Percentiles rank a stretch among this genome's conserved stretches.
phyloP scores from a whole-genome alignment of 2,113 vertebrate genomes.

The Himantopus leucocephalus region DNA sequence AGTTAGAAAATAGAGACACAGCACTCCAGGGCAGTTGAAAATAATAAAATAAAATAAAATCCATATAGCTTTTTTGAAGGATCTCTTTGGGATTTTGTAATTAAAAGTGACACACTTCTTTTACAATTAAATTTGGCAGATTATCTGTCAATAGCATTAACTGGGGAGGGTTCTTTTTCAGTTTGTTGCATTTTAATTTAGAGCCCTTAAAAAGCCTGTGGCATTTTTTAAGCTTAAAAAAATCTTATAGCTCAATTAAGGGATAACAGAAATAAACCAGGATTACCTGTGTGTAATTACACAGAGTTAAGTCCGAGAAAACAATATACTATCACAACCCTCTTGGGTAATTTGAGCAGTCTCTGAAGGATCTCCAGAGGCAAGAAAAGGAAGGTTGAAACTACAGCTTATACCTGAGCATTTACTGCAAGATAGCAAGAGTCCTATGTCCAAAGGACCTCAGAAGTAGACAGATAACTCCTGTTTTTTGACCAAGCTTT shows the following conservation, averaged over 20 bases:
- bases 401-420: not conserved
- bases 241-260: conserved; percentile 39
- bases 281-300: conserved; percentile 44
- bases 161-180: not conserved
- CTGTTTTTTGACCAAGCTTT: not conserved
- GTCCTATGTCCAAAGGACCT: not conserved
- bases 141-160: not conserved
- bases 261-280: conserved; percentile 62
- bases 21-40: not conserved
- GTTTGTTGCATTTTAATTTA: conserved; percentile 32
- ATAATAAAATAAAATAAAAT: not conserved
- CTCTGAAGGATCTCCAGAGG: not conserved
- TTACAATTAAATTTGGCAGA: not conserved
- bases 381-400: not conserved
- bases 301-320: conserved; percentile 33
- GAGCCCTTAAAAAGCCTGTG: conserved; percentile 2
- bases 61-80: not conserved
- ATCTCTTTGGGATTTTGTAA: conserved; percentile 18
- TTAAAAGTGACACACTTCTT: not conserved
- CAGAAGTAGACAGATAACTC: not conserved
- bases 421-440: not conserved
- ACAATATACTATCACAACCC: not conserved
- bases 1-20: not conserved
- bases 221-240: conserved; percentile 51
- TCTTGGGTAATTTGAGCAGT: not conserved